Conservation (phyloP, 2,113 vertebrate species). For the Amia ocellicauda region DNA sequence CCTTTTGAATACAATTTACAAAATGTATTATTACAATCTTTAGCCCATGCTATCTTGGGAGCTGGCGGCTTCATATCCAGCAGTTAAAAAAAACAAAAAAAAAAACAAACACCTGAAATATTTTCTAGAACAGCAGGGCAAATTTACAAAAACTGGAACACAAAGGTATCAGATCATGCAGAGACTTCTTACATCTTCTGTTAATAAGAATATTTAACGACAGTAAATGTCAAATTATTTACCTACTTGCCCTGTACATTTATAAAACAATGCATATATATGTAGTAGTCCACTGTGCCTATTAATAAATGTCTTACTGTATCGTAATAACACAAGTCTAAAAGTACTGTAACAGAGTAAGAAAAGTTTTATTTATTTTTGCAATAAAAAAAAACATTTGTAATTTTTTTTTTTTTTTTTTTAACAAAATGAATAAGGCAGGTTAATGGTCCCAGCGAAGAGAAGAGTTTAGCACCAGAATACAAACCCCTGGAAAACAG, state of each 20-base stretch:
- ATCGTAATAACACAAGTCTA: constrained; percentile 63
- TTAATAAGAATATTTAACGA: constrained; percentile 85
- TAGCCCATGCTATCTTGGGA: constrained; percentile 74
- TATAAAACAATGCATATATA: constrained; percentile 88
- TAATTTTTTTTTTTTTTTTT: constrained; percentile 65
- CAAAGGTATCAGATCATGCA: constrained; percentile 82
- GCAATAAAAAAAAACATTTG: constrained; percentile 59
- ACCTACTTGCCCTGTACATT: constrained; percentile 90
- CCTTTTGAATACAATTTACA: constrained; percentile 98
- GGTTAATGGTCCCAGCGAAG: constrained; percentile 79
- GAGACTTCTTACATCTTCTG: constrained; percentile 97
- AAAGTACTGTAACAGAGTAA: constrained; percentile 80
- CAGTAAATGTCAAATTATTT: constrained; percentile 88
- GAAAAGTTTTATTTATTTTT: constrained; percentile 60
- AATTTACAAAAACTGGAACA: constrained; percentile 90
- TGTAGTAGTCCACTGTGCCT: constrained; percentile 82
- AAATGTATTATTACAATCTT: constrained; percentile 87
- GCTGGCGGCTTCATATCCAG: constrained; percentile 70
- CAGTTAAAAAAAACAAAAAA: constrained; percentile 46
- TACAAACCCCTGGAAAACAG: constrained; percentile 52
- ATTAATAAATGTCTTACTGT: constrained; percentile 71
- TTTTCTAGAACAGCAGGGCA: constrained; percentile 82
- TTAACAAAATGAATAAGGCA: constrained; percentile 68
- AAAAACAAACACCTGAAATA: constrained; percentile 74
- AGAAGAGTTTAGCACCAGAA: constrained; percentile 70